Evolutionary conservation across 1,140 invertebrate genomes (phyloP), one percentile per base, ranked within the genome.

Genomic region (Drosophila mayri): DNA sequence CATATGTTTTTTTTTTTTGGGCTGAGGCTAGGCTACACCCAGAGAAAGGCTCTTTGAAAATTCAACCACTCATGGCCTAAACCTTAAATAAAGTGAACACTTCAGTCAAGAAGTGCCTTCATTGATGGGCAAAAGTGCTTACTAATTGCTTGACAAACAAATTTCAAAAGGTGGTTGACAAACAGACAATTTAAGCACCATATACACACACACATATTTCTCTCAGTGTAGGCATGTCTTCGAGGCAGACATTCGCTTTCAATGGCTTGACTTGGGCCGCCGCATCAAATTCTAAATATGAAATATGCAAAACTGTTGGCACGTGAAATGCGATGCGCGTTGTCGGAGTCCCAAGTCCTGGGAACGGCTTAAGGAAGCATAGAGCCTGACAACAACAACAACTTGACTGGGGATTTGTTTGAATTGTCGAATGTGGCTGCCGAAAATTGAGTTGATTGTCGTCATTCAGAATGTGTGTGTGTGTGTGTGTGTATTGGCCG

Each of bases 371-470:
- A 59, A 50, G 46, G 25, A 63, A 37, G 18, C 16, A 32, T 5
- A 5, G 5, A 20, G 30, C 20, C 25, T 3, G 14, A 2, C 20
- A 14, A 46, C 37, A 30, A 30, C 35, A 43, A 47, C 25, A 44
- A 58, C 49, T 52, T 20, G 46, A 22, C 32, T 81, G 57, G 38
- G 60, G 72, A 62, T 79, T 76, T 76, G 65, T 55, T 62, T 76
- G 46, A 62, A 70, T 79, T 71, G 52, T 79, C 70, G 76, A 61
- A 58, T 76, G 76, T 38, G 54, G 38, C 64, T 66, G 47, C 65
- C 76, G 59, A 75, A 83, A 88, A 83, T 79, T 83, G 72, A 84
- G 84, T 84, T 87, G 84, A 87, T 86, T 83, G 83, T 86, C 76
- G 84, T 58, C 84, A 87, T 88, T 87, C 72, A 80, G 57, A 64